A percentile compares a stretch with the other conserved stretches of the same genome.
Conservation (phyloP, 2,797 vertebrate genomes). For the Danio jaintianensis region DNA sequence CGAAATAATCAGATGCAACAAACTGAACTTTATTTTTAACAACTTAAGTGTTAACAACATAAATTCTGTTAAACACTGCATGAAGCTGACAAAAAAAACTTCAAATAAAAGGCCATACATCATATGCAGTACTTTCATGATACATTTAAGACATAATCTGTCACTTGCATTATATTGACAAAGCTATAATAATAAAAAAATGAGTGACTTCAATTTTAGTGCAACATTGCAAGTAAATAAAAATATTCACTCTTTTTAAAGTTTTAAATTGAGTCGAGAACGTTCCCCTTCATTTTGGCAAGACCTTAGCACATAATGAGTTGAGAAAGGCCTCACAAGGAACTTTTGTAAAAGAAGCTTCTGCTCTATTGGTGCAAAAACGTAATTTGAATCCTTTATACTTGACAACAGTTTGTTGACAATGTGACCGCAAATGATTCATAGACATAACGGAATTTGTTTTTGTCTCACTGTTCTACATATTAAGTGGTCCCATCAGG, state of each 20-base stretch:
- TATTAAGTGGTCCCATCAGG: conserved; percentile 47
- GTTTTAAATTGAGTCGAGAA: neutral
- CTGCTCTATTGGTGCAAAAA: conserved; percentile 34
- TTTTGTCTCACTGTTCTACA: conserved; percentile 41
- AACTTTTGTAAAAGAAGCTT: conserved; percentile 15
- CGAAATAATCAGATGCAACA: too few relatives aligned
- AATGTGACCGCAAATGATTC: conserved; percentile 46
- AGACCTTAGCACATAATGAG: conserved; percentile 1
- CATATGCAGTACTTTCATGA: too few relatives aligned
- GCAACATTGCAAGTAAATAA: neutral
- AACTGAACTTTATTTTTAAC: too few relatives aligned
- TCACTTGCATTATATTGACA: neutral
- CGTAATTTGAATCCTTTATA: conserved; percentile 34
- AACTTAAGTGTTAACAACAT: neutral
- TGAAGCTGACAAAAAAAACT: too few relatives aligned
- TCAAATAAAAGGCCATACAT: too few relatives aligned
- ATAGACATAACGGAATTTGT: conserved; percentile 47
- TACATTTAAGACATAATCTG: too few relatives aligned
- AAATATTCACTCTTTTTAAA: neutral
- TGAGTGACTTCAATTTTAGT: neutral
- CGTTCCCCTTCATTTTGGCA: conserved; percentile 4
- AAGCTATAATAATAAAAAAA: neutral
- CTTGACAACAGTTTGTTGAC: conserved; percentile 28
- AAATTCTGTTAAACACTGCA: neutral
- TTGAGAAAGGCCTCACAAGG: conserved; percentile 11